phyloP scores from a whole-genome alignment of 2,888 invertebrate genomes.

The Caenorhabditis drosophilae region DNA sequence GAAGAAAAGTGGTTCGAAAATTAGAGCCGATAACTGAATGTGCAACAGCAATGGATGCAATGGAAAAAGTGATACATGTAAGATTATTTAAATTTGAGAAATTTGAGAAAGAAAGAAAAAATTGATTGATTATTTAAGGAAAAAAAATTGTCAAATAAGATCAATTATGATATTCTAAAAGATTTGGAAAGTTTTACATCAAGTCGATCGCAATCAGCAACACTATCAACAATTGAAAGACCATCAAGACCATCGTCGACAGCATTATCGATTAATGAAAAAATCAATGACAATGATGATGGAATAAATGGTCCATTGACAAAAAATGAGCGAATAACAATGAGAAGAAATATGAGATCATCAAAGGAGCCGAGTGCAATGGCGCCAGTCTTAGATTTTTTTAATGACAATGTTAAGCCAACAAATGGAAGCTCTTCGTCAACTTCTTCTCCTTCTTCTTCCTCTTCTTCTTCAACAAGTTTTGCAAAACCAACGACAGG shows the following conservation, averaged over 20 bases:
- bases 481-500: too few species aligned
- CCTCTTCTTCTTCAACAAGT: too few species aligned
- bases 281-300: neutral
- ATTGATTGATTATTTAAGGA: constrained; percentile 72
- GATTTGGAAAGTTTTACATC: constrained; percentile 26
- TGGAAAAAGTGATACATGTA: constrained; percentile 87
- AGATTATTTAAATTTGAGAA: neutral
- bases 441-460: too few species aligned
- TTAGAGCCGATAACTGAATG: constrained; percentile 3
- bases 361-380: constrained; percentile 2
- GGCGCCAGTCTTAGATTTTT: too few species aligned
- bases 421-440: too few species aligned
- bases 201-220: neutral
- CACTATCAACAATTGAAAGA: neutral
- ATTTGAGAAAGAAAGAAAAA: neutral
- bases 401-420: too few species aligned
- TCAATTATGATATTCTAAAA: constrained; percentile 90
- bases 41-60: constrained; percentile 80
- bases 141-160: constrained; percentile 92
- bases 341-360: constrained; percentile 9
- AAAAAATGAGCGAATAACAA: constrained; percentile 15
- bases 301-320: constrained; percentile 2
- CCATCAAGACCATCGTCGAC: neutral
- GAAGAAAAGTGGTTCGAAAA: constrained; percentile 71
- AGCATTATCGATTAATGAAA: neutral